Conservation (phyloP, 1,140 invertebrate species). For the Aethina tumida region DNA sequence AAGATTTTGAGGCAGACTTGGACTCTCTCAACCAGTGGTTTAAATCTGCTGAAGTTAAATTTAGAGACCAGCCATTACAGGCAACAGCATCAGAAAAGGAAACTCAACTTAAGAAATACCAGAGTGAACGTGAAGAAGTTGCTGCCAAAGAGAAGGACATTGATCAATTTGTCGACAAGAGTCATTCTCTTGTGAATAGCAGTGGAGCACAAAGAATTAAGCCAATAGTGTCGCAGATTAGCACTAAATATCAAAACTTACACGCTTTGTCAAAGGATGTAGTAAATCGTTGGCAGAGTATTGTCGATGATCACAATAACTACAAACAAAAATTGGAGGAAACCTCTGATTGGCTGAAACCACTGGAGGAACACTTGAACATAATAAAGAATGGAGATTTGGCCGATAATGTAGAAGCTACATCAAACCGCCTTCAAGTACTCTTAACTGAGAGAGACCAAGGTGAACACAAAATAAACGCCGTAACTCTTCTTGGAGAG, state of each 20-base stretch:
- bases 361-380: constrained; percentile 63
- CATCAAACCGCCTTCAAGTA: constrained; percentile 60
- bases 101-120: constrained; percentile 59
- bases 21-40: constrained; percentile 79
- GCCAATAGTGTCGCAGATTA: constrained; percentile 80
- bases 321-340: constrained; percentile 71
- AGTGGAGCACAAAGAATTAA: constrained; percentile 80
- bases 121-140: constrained; percentile 64
- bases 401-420: constrained; percentile 42
- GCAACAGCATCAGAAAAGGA: constrained; percentile 74
- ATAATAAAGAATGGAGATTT: constrained; percentile 42
- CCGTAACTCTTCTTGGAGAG: constrained; percentile 67
- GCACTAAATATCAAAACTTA: constrained; percentile 74
- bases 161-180: constrained; percentile 81
- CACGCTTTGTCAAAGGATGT: constrained; percentile 78
- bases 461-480: constrained; percentile 63
- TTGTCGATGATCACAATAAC: constrained; percentile 74
- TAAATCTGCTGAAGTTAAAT: constrained; percentile 66
- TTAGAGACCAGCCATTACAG: constrained; percentile 76
- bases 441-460: constrained; percentile 74
- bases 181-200: constrained; percentile 74
- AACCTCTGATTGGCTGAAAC: constrained; percentile 64
- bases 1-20: constrained; percentile 72
- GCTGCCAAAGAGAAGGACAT: constrained; percentile 68
- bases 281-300: constrained; percentile 73